Evolutionary conservation across 2,888 invertebrate genomes (phyloP).

Genomic region (Allolobophora icterica): DNA sequence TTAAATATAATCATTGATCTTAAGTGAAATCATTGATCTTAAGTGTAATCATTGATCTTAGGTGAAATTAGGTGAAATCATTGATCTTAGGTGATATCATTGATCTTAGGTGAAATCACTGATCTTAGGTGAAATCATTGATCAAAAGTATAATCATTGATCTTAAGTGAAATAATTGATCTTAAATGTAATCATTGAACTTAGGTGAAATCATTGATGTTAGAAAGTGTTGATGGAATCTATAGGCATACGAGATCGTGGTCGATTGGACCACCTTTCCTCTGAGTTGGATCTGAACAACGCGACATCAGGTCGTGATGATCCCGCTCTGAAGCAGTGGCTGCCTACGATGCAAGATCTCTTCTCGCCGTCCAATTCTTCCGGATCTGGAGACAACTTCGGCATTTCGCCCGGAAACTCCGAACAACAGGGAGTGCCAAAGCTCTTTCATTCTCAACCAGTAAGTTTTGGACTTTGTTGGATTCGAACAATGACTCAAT

Average conservation of each 20-base stretch:
- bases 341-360: conserved; percentile 9
- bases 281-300: conserved; percentile 6
- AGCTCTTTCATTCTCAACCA: background rate
- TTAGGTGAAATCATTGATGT: too few relatives aligned
- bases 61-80: too few relatives aligned
- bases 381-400: conserved; percentile 12
- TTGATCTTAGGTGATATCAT: too few relatives aligned
- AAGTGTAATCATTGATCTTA: too few relatives aligned
- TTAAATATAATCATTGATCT: too few relatives aligned
- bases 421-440: background rate
- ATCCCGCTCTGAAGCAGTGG: background rate
- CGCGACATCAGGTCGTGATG: background rate
- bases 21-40: too few relatives aligned
- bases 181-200: too few relatives aligned
- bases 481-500: background rate
- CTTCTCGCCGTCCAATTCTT: conserved; percentile 24
- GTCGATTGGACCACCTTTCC: background rate
- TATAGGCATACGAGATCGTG: background rate
- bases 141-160: too few relatives aligned
- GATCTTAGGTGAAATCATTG: too few relatives aligned
- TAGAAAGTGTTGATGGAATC: background rate
- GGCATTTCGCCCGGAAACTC: background rate
- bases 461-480: background rate
- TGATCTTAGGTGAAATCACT: too few relatives aligned
- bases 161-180: too few relatives aligned